phyloP scores from a whole-genome alignment of 2,113 vertebrate species.

The Sula dactylatra region DNA sequence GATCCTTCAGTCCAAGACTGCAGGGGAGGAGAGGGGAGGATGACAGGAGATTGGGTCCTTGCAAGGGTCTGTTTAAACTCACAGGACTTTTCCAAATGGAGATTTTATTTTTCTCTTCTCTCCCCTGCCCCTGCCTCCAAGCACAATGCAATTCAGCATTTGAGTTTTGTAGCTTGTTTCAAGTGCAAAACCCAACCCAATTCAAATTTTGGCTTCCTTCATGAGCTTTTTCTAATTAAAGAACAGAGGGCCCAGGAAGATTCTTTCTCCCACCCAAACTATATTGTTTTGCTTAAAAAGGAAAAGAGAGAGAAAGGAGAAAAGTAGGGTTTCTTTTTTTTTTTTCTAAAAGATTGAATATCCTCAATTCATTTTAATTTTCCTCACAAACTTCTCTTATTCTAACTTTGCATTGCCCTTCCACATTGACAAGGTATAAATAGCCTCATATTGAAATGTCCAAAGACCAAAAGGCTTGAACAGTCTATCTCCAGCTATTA shows the following conservation, averaged over 20 bases:
- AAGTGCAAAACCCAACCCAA: neutral
- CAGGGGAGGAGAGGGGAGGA: neutral
- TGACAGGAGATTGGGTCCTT: neutral
- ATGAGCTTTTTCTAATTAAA: neutral
- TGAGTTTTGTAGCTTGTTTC: neutral
- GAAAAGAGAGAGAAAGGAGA: neutral
- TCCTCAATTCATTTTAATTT: neutral
- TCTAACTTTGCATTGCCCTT: neutral
- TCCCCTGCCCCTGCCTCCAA: neutral
- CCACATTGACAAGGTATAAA: neutral
- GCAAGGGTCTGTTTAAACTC: neutral
- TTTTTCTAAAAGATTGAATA: neutral
- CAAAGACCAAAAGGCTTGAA: neutral
- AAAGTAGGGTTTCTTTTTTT: neutral
- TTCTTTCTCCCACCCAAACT: neutral
- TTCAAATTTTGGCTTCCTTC: neutral
- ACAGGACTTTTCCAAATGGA: neutral
- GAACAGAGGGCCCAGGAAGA: neutral
- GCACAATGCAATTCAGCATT: neutral
- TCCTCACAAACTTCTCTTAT: neutral
- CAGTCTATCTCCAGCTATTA: neutral
- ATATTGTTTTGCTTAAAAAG: neutral
- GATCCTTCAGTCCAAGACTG: neutral
- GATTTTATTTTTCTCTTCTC: neutral
- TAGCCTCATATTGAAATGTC: neutral